Percentiles rank a stretch among this genome's conserved stretches.
phyloP scores from a whole-genome alignment of 2,113 vertebrate species.

The Elanus axillaris region DNA sequence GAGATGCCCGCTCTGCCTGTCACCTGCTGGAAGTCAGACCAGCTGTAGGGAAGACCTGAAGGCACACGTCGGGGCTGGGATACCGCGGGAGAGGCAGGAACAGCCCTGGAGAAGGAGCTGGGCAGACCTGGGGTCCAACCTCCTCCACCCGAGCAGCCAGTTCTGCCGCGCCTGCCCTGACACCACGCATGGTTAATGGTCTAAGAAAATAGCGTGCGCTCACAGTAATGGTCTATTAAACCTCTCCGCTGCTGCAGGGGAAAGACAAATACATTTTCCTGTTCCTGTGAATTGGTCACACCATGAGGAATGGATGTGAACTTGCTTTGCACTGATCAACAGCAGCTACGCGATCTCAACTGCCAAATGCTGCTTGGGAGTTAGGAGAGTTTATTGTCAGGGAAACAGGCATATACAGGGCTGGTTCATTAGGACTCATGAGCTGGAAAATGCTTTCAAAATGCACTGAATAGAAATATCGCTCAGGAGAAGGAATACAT shows the following conservation, averaged over 20 bases:
- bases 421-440: neutral
- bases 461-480: neutral
- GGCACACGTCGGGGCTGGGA: rapidly evolving
- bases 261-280: rapidly evolving
- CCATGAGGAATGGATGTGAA: neutral
- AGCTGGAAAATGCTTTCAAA: neutral
- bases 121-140: neutral
- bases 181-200: too few species aligned
- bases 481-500: neutral
- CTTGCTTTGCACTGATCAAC: neutral
- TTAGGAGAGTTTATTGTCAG: rapidly evolving
- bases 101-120: neutral
- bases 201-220: rapidly evolving
- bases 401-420: neutral
- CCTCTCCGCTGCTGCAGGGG: neutral
- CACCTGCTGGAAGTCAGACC: neutral
- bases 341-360: neutral
- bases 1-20: neutral
- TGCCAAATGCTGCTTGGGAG: neutral
- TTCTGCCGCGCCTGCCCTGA: neutral
- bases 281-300: neutral
- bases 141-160: neutral
- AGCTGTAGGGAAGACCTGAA: neutral
- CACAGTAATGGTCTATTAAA: rapidly evolving
- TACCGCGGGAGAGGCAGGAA: rapidly evolving